A percentile compares a stretch with the other conserved stretches of the same genome.
Conservation (phyloP, 2,797 vertebrate genomes). For the Simalia tracyae region DNA sequence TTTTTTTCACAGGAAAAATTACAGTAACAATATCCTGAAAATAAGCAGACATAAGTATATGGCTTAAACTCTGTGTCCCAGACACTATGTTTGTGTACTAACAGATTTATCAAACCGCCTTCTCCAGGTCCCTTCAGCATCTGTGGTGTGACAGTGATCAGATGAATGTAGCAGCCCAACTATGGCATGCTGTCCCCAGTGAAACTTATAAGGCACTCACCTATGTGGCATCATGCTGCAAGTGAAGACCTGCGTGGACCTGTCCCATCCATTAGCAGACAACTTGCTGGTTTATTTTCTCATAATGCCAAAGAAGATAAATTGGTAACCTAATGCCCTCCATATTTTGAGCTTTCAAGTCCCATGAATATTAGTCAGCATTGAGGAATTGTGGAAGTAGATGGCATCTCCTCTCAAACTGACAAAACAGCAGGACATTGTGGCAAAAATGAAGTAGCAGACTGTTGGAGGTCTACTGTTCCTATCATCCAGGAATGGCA, state of each 20-base stretch:
- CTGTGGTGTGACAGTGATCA: not conserved
- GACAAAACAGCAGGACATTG: not conserved
- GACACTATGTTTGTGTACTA: not conserved
- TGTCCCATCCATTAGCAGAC: not conserved
- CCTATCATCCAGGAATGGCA: not conserved
- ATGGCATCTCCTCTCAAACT: not conserved
- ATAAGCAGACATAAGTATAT: not conserved
- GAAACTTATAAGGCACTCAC: not conserved
- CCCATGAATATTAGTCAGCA: not conserved
- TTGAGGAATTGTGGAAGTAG: not conserved
- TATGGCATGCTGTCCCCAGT: not conserved
- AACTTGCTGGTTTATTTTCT: not conserved
- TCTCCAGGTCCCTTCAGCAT: not conserved
- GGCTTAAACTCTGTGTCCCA: not conserved
- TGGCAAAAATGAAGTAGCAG: not conserved
- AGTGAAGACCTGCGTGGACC: not conserved
- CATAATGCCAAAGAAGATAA: not conserved
- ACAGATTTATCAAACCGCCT: not conserved
- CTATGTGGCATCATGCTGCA: not conserved
- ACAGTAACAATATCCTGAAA: not conserved
- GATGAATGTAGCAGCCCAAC: not conserved
- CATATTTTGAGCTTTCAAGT: not conserved
- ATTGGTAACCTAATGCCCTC: not conserved
- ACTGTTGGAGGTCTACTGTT: not conserved
- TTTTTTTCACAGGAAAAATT: not conserved